Evolutionary conservation across 2,797 vertebrate genomes (phyloP).

Genomic region (Phalloptychus januarius): DNA sequence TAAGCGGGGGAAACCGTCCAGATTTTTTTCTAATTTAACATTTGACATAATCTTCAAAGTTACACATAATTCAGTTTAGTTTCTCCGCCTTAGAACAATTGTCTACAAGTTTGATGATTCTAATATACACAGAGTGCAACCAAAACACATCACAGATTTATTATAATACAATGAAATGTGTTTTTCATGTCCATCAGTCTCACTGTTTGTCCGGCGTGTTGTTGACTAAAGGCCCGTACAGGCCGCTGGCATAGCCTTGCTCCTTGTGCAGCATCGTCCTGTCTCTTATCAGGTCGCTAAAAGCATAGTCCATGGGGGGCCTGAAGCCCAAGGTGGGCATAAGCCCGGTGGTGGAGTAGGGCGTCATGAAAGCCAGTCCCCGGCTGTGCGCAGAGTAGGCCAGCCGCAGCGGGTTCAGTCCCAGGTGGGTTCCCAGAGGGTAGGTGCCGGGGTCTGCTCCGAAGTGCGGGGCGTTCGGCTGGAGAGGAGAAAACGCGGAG

Average conservation of each 20-base stretch:
- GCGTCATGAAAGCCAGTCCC: slow-evolving; percentile 97
- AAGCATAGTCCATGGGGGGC: slow-evolving; percentile 98
- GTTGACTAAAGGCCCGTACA: slow-evolving; percentile 95
- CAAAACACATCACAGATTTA: slow-evolving; percentile 66
- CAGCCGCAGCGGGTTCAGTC: slow-evolving; percentile 94
- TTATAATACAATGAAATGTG: slow-evolving; percentile 64
- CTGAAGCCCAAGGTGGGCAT: slow-evolving; percentile 97
- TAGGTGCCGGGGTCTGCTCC: slow-evolving; percentile 89
- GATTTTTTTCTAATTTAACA: slow-evolving; percentile 46
- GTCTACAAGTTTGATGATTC: slow-evolving; percentile 61
- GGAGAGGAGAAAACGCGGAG: slow-evolving; percentile 95
- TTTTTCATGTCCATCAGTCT: slow-evolving; percentile 52
- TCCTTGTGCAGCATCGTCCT: slow-evolving; percentile 96
- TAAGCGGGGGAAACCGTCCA: slow-evolving; percentile 30
- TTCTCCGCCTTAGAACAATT: slow-evolving; percentile 36
- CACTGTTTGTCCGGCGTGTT: slow-evolving; percentile 94
- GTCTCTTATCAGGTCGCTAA: slow-evolving; percentile 97
- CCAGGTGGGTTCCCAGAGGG: slow-evolving; percentile 90
- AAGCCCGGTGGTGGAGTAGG: slow-evolving; percentile 94
- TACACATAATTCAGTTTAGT: slow-evolving; percentile 50
- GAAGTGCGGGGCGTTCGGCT: slow-evolving; percentile 94
- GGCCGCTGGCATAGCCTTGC: slow-evolving; percentile 87
- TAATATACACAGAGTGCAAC: slow-evolving; percentile 70
- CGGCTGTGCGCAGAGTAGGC: slow-evolving; percentile 98
- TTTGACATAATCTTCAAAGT: slow-evolving; percentile 57